Conservation (phyloP, 2,888 invertebrate genomes). For the Rotaria socialis region DNA sequence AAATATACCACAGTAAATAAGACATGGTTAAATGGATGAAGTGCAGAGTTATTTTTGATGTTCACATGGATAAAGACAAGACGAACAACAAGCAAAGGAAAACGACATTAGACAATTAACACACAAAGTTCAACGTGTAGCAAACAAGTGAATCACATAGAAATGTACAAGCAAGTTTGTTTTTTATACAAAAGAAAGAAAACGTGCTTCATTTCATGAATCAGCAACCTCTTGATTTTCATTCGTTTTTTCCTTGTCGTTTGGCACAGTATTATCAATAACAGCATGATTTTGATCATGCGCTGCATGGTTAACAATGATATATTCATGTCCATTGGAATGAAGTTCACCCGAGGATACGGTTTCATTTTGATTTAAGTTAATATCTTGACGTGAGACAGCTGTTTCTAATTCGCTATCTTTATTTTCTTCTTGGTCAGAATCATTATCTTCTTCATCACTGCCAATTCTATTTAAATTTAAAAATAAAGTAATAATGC, state of each 20-base stretch:
- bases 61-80: not conserved
- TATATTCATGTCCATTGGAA: slow-evolving; percentile 20
- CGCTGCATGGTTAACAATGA: not conserved
- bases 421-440: slow-evolving; percentile 18
- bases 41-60: not conserved
- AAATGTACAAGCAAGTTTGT: not conserved
- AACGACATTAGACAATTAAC: not conserved
- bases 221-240: not conserved
- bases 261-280: not conserved
- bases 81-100: not conserved
- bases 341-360: not conserved
- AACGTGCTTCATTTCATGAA: not conserved
- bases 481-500: not conserved
- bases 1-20: not conserved
- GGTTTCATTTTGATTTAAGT: not conserved
- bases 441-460: slow-evolving; percentile 33
- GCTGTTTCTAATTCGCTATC: slow-evolving; percentile 26
- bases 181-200: not conserved
- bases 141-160: not conserved
- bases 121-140: not conserved
- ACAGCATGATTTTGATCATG: not conserved
- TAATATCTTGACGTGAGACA: not conserved
- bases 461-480: not conserved
- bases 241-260: not conserved
- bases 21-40: not conserved